Evolutionary conservation across 2,888 invertebrate genomes (phyloP).

Genomic region (Ctenicera cuprea): DNA sequence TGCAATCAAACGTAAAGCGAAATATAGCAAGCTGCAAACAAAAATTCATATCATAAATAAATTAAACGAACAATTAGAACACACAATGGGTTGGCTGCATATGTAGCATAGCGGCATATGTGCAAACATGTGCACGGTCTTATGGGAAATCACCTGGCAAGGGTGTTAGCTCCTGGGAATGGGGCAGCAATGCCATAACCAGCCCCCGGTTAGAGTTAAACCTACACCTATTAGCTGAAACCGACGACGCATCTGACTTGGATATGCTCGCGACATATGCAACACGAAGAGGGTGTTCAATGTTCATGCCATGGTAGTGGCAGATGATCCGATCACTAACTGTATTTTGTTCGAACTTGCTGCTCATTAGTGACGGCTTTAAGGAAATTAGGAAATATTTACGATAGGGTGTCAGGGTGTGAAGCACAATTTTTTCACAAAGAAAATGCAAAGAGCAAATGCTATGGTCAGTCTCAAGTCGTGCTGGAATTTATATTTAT

Average conservation of each 20-base stretch:
- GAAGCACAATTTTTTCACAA: too few relatives aligned
- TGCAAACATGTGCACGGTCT: conserved; percentile 73
- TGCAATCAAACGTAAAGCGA: conserved; percentile 41
- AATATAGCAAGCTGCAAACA: conserved; percentile 65
- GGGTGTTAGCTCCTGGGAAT: conserved; percentile 68
- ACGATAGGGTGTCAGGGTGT: not conserved
- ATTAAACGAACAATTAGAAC: conserved; percentile 71
- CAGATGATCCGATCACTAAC: conserved; percentile 60
- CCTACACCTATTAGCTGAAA: conserved; percentile 62
- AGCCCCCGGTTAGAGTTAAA: conserved; percentile 52
- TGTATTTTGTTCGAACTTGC: conserved; percentile 55
- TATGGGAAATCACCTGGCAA: conserved; percentile 74
- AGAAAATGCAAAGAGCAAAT: too few relatives aligned
- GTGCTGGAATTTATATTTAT: too few relatives aligned
- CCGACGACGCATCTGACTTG: conserved; percentile 58
- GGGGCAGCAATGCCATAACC: conserved; percentile 57
- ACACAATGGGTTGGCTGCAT: conserved; percentile 68
- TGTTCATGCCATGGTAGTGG: conserved; percentile 57
- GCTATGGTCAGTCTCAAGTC: too few relatives aligned
- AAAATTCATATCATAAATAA: conserved; percentile 70
- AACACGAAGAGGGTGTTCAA: conserved; percentile 57
- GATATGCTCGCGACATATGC: conserved; percentile 62
- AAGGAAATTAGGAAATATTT: conserved; percentile 24
- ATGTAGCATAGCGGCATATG: conserved; percentile 69
- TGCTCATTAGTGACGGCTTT: conserved; percentile 52